Evolutionary conservation across 2,888 invertebrate species (phyloP).

Genomic region (Netelia virgata): DNA sequence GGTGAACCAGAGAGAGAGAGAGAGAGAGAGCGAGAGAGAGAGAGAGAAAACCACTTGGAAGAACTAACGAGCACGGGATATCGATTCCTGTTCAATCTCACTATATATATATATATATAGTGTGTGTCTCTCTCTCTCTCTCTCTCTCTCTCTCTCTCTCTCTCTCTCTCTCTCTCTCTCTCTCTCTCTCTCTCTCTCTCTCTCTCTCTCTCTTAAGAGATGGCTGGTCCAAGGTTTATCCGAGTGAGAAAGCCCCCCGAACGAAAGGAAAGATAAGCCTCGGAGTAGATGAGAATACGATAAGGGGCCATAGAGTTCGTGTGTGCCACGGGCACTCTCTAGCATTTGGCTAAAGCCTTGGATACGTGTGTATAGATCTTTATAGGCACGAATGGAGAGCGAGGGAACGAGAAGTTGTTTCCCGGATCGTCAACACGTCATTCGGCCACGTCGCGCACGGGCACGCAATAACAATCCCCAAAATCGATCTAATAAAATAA

Average conservation of each 20-base stretch:
- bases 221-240: slow-evolving; percentile 65
- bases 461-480: neutral
- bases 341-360: slow-evolving; percentile 16
- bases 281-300: slow-evolving; percentile 63
- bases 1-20: too few species aligned
- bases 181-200: too few species aligned
- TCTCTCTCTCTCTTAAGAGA: slow-evolving; percentile 37
- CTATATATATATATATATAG: neutral
- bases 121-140: neutral
- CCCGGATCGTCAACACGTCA: slow-evolving; percentile 54
- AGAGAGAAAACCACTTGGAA: slow-evolving; percentile 65
- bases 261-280: slow-evolving; percentile 64
- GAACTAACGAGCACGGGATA: slow-evolving; percentile 68
- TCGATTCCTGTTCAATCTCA: slow-evolving; percentile 65
- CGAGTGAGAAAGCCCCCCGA: slow-evolving; percentile 61
- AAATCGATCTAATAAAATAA: slow-evolving; percentile 34
- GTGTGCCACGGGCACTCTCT: slow-evolving; percentile 45
- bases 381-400: slow-evolving; percentile 34
- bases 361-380: neutral
- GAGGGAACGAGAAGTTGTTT: slow-evolving; percentile 42
- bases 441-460: slow-evolving; percentile 27
- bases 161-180: too few species aligned
- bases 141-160: too few species aligned
- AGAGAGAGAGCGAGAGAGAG: slow-evolving; percentile 29
- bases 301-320: slow-evolving; percentile 52